Evolutionary conservation across 35 echinoderm and acorn worm species (phyloP).

Genomic region (Anneissia japonica): DNA sequence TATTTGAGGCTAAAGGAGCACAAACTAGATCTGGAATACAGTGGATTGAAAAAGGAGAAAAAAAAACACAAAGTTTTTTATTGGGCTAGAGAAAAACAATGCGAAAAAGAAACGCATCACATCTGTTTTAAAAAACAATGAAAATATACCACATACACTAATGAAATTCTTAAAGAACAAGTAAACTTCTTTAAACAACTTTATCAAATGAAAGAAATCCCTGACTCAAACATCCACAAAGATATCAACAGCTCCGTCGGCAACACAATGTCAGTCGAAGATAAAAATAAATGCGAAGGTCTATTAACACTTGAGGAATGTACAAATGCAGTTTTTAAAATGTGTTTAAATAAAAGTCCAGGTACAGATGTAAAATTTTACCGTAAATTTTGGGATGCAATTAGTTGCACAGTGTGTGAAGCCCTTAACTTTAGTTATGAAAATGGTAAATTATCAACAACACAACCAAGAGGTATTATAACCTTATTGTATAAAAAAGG

Average conservation of each 20-base stretch:
- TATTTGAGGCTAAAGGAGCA: neutral
- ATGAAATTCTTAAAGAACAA: neutral
- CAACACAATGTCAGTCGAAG: neutral
- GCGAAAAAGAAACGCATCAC: neutral
- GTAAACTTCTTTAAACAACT: neutral
- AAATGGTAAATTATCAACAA: neutral
- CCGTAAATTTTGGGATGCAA: neutral
- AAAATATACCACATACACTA: neutral
- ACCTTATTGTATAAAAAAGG: neutral
- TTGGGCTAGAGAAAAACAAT: neutral
- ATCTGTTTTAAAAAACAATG: neutral
- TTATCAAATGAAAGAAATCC: neutral
- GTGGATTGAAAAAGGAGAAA: neutral
- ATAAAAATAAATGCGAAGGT: neutral
- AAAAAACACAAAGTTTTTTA: neutral
- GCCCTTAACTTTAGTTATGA: neutral
- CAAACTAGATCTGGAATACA: neutral
- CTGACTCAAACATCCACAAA: too few relatives aligned
- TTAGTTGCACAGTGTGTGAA: neutral
- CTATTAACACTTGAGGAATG: neutral
- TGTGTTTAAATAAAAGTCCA: neutral
- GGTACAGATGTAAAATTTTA: neutral
- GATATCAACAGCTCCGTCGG: neutral
- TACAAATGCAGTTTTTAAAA: neutral
- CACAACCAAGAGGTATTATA: neutral